phyloP scores from a whole-genome alignment of 2,888 invertebrate genomes.

The Siphonodentalium dalli region DNA sequence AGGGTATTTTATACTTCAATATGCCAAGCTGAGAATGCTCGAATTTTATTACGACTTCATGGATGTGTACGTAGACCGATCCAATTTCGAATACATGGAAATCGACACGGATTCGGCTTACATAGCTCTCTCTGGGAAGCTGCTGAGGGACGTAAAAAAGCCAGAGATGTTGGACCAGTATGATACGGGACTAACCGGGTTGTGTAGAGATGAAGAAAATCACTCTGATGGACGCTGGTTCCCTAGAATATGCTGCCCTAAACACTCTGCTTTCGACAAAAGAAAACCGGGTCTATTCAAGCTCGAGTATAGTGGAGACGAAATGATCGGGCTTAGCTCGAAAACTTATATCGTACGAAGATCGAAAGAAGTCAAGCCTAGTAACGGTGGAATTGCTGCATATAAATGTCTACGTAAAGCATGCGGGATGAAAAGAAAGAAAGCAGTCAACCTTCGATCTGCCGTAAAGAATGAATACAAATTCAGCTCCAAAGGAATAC shows the following conservation, averaged over 20 bases:
- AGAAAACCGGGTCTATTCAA: constrained; percentile 16
- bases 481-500: constrained; percentile 20
- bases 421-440: neutral
- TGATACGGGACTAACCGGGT: constrained; percentile 15
- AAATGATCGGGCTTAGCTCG: constrained; percentile 8
- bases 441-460: neutral
- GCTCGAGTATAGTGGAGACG: constrained; percentile 5
- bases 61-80: no score
- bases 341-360: constrained; percentile 4
- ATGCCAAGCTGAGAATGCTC: no score
- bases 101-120: constrained; percentile 18
- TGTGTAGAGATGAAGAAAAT: constrained; percentile 19
- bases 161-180: constrained; percentile 10
- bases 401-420: constrained; percentile 1
- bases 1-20: no score
- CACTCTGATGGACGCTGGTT: constrained; percentile 13
- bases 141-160: constrained; percentile 8
- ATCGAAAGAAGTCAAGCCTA: neutral
- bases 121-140: constrained; percentile 10
- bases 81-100: no score
- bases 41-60: no score
- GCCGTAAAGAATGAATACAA: constrained; percentile 4
- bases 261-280: constrained; percentile 18
- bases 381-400: constrained; percentile 2
- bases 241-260: constrained; percentile 17